Conservation (phyloP, 2,888 invertebrate genomes). For the Leptogaster cylindrica region DNA sequence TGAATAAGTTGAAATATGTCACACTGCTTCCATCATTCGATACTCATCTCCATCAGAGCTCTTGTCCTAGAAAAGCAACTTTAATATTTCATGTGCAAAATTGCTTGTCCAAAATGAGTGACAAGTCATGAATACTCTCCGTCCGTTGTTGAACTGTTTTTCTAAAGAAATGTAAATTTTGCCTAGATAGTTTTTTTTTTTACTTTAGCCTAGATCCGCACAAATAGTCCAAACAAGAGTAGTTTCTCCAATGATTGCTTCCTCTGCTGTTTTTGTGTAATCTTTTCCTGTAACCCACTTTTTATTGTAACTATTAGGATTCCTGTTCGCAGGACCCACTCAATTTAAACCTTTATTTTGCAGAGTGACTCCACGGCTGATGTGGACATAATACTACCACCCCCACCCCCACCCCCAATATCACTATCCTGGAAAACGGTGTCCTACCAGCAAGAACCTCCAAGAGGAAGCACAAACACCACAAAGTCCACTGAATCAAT, state of each 20-base stretch:
- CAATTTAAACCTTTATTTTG: conserved; percentile 25
- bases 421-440: conserved; percentile 39
- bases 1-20: too few relatives aligned
- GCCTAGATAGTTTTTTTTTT: neutral
- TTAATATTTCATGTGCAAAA: too few relatives aligned
- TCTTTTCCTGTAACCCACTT: conserved; percentile 25
- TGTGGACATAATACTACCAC: conserved; percentile 60
- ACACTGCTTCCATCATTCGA: too few relatives aligned
- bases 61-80: too few relatives aligned
- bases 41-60: too few relatives aligned
- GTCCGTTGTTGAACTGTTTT: neutral
- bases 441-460: conserved; percentile 46
- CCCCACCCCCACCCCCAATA: conserved; percentile 61
- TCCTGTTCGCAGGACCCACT: neutral
- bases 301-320: conserved; percentile 4
- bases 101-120: neutral
- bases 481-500: conserved; percentile 49
- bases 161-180: neutral
- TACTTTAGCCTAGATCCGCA: neutral
- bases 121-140: neutral
- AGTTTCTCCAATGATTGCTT: neutral
- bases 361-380: conserved; percentile 59
- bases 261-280: conserved; percentile 8
- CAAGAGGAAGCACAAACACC: conserved; percentile 18
- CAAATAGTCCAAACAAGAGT: too few relatives aligned